Base-by-base conservation (phyloP, 2,113 vertebrate species). In the Malurus cyaneus region DNA sequence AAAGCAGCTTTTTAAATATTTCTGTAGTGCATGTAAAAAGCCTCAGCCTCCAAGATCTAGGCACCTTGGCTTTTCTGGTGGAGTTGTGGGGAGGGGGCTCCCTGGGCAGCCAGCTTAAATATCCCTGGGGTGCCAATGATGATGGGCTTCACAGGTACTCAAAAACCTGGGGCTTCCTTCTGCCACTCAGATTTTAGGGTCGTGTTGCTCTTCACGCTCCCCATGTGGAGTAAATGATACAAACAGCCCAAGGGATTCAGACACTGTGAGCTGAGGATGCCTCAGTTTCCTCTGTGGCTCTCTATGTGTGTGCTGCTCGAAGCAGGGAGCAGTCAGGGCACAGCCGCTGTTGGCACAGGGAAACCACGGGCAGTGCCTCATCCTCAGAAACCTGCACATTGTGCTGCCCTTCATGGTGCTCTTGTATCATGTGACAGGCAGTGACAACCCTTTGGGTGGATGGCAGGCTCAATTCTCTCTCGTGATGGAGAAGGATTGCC, bases 381-480 rank as follows among this genome's bases (percentile, higher is more conserved):
- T 36, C 77, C 56, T 8, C n/a, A 41, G 36, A 49, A 39, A n/a
- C 1, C 1, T 36, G 50, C 28, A 36, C 0, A 0, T 65, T 3
- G 0, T 1, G 1, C 60, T 72, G 32, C 53, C 39, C 54, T 42
- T 23, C 46, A 20, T 20, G 17, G 66, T 50, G 50, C 44, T 53
- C 57, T 21, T 88, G 60, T 42, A 0, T 7, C 78, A 24, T 4
- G 11, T 31, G n/a, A 23, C 19, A 61, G 57, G 62, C 64, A 82
- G 74, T 47, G 86, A 49, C 14, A 66, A 86, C 17, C 10, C 3
- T 71, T 86, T 31, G 9, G 29, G 19, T n/a, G 44, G 61, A 28
- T 59, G 42, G 21, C 52, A 92, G 80, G 41, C 61, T 46, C 28
- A 18, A 34, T 54, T 66, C 69, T 29, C 14, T 9, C 54, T 56